phyloP scores from a whole-genome alignment of 2,797 vertebrate genomes.

The Enteromius treurensis region DNA sequence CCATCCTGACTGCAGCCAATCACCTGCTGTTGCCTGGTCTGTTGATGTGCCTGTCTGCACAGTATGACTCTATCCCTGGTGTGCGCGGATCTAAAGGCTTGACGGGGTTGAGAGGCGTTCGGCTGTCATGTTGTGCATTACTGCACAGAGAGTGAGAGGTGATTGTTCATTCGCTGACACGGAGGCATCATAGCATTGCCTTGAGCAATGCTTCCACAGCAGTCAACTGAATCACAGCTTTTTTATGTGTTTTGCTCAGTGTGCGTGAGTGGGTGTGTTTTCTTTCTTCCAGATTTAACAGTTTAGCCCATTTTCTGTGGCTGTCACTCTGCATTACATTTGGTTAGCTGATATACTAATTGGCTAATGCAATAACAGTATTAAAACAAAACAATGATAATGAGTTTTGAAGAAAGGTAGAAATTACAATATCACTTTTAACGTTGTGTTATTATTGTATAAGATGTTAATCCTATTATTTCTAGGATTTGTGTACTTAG shows the following conservation, averaged over 20 bases:
- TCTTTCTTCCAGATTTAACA: conserved; percentile 7
- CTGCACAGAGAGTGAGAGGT: conserved; percentile 48
- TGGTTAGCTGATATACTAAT: conserved; percentile 12
- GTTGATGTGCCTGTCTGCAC: conserved; percentile 51
- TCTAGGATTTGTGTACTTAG: neutral
- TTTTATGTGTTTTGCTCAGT: conserved; percentile 4
- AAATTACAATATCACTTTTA: neutral
- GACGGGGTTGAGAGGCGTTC: conserved; percentile 49
- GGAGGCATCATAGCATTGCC: conserved; percentile 40
- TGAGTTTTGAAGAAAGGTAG: neutral
- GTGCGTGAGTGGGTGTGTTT: conserved; percentile 19
- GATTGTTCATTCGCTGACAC: conserved; percentile 49
- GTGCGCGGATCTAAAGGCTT: conserved; percentile 48
- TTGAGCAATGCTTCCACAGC: conserved; percentile 47
- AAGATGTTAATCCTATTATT: neutral
- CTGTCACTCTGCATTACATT: conserved; percentile 23
- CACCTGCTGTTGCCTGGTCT: conserved; percentile 45
- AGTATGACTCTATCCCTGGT: conserved; percentile 46
- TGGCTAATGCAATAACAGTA: neutral
- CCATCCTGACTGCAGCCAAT: conserved; percentile 46
- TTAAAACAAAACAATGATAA: neutral
- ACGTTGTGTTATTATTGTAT: neutral
- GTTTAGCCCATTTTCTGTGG: neutral
- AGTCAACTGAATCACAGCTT: conserved; percentile 36
- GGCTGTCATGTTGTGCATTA: conserved; percentile 53